A percentile compares a stretch with the other conserved stretches of the same genome.
Conservation (phyloP, 2,888 invertebrate genomes). For the Spodoptera littoralis region DNA sequence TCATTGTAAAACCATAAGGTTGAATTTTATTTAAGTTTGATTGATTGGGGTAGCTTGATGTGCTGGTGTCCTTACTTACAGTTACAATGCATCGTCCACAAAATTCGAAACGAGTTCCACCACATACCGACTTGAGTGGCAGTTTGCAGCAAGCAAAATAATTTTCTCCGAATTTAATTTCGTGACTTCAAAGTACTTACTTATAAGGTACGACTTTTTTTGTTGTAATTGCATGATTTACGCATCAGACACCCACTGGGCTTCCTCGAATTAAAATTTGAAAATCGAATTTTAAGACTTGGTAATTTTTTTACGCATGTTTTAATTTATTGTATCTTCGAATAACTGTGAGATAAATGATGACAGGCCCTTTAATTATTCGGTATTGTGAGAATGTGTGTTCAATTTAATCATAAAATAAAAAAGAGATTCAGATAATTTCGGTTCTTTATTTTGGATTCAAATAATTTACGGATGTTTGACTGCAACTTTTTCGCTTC, state of each 20-base stretch:
- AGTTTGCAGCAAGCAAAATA: conserved; percentile 48
- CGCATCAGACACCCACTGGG: conserved; percentile 14
- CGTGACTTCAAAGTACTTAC: conserved; percentile 24
- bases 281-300: conserved; percentile 20
- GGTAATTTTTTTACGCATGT: conserved; percentile 18
- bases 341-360: conserved; percentile 14
- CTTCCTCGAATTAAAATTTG: conserved; percentile 40
- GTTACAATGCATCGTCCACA: conserved; percentile 22
- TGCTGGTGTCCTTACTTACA: too few relatives aligned
- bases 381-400: not conserved
- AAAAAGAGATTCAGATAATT: too few relatives aligned
- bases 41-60: too few relatives aligned
- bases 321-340: conserved; percentile 17
- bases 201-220: conserved; percentile 25
- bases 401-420: not conserved
- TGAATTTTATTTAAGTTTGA: too few relatives aligned
- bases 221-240: conserved; percentile 37
- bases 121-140: conserved; percentile 37
- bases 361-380: conserved; percentile 8
- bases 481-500: too few relatives aligned
- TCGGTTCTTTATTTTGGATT: too few relatives aligned
- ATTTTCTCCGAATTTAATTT: conserved; percentile 60
- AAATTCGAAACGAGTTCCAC: conserved; percentile 40
- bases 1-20: too few relatives aligned
- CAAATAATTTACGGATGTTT: too few relatives aligned